phyloP scores from a whole-genome alignment of 2,797 vertebrate species.

The Cirrhinus molitorella region DNA sequence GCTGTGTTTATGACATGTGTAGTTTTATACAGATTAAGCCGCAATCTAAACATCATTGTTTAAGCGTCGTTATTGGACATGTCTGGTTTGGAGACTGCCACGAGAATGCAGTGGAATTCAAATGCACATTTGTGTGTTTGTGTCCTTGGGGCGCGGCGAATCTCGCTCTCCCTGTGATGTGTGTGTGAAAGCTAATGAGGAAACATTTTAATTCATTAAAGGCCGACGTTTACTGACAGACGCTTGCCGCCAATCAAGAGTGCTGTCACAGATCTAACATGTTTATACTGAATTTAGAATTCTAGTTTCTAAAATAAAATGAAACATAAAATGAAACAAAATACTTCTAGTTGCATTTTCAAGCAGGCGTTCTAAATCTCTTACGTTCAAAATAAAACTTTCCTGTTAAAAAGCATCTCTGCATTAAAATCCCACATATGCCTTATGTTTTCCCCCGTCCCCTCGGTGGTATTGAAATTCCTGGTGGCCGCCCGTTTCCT shows the following conservation, averaged over 20 bases:
- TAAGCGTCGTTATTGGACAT: conserved; percentile 41
- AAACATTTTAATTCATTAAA: conserved; percentile 37
- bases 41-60: conserved; percentile 20
- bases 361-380: neutral
- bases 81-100: conserved; percentile 15
- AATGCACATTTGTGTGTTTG: conserved; percentile 12
- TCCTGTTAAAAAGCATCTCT: conserved; percentile 1
- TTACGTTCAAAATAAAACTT: neutral
- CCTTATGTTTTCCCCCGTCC: conserved; percentile 57
- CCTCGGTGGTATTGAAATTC: conserved; percentile 77
- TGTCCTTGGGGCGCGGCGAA: conserved; percentile 57
- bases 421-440: conserved; percentile 1
- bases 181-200: conserved; percentile 46
- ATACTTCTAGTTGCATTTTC: neutral
- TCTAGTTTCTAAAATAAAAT: neutral
- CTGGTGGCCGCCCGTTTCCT: conserved; percentile 77
- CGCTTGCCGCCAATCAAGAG: neutral
- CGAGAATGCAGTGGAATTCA: conserved; percentile 37
- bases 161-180: conserved; percentile 38
- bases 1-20: conserved; percentile 37
- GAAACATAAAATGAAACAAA: neutral
- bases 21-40: conserved; percentile 45
- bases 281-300: neutral
- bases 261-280: neutral
- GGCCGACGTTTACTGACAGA: conserved; percentile 2